phyloP scores from a whole-genome alignment of 2,113 vertebrate genomes.

The Rhinolophus ferrumequinum region DNA sequence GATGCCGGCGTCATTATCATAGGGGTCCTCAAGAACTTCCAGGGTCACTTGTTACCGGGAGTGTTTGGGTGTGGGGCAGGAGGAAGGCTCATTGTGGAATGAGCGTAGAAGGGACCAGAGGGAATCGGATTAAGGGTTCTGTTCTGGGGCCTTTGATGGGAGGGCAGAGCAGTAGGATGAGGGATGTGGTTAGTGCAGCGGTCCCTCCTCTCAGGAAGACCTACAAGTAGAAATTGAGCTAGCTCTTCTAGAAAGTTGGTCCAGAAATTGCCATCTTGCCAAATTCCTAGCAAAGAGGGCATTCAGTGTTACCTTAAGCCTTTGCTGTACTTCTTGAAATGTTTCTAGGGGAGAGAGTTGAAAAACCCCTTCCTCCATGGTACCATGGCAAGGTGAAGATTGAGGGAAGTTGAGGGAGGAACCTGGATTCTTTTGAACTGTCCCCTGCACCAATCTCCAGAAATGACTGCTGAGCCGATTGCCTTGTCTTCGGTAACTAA shows the following conservation, averaged over 20 bases:
- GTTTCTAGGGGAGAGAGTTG: conserved; percentile 36
- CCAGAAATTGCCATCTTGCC: conserved; percentile 46
- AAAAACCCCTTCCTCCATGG: background rate
- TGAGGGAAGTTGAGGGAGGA: background rate
- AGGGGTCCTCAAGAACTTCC: background rate
- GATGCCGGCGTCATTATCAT: background rate
- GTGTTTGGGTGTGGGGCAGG: background rate
- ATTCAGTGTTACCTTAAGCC: conserved; percentile 49
- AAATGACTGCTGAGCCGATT: conserved; percentile 58
- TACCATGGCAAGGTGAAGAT: background rate
- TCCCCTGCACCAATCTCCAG: background rate
- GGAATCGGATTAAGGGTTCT: background rate
- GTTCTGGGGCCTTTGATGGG: background rate
- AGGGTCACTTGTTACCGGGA: background rate
- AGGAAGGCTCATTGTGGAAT: background rate
- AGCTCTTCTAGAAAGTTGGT: conserved; percentile 22
- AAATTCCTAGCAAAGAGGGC: conserved; percentile 45
- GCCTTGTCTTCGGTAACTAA: conserved; percentile 67
- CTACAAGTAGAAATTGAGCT: background rate
- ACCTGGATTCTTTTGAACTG: background rate
- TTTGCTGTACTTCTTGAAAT: conserved; percentile 54
- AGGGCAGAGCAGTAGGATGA: background rate
- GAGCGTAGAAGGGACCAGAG: background rate
- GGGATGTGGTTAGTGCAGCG: background rate
- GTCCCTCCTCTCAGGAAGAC: background rate